These are phyloP conservation scores for Lagorchestes hirsutus DNA, from an alignment of 2,797 vertebrate species.

Conservation along the genomic window DNA sequence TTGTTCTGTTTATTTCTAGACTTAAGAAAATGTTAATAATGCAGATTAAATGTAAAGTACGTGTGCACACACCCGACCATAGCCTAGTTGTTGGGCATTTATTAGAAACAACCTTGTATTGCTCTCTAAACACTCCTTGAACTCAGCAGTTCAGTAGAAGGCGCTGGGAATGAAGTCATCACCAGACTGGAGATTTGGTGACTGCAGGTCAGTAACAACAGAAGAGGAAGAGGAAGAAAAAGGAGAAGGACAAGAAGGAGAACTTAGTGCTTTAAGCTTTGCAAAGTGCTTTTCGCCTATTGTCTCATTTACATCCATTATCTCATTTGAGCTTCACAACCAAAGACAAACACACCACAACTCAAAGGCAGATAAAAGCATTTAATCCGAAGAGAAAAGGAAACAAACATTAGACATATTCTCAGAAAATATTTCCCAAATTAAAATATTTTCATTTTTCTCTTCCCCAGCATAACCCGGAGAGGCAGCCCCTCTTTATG, in stretches of 20 bases:
- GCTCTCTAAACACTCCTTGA: not conserved
- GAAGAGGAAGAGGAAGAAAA: not conserved
- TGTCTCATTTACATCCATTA: not conserved
- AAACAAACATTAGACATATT: not conserved
- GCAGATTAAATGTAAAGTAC: too few relatives aligned
- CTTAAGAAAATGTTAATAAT: too few relatives aligned
- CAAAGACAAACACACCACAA: not conserved
- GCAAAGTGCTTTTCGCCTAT: not conserved
- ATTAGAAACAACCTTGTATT: not conserved
- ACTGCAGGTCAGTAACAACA: not conserved
- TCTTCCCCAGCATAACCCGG: not conserved
- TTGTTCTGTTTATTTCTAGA: too few relatives aligned
- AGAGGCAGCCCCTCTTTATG: not conserved
- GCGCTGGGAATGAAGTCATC: not conserved
- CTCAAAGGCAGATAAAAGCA: not conserved
- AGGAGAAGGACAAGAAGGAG: not conserved
- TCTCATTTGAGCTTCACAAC: not conserved
- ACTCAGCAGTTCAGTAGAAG: not conserved
- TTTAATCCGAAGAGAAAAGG: not conserved
- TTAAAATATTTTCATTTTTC: not conserved
- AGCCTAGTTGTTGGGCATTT: not conserved
- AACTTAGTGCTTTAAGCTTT: not conserved
- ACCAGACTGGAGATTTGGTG: not conserved
- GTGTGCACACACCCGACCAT: too few relatives aligned
- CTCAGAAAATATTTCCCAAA: not conserved